Evolutionary conservation across 2,888 invertebrate genomes (phyloP).

Genomic region (Cantharis flavilabris): DNA sequence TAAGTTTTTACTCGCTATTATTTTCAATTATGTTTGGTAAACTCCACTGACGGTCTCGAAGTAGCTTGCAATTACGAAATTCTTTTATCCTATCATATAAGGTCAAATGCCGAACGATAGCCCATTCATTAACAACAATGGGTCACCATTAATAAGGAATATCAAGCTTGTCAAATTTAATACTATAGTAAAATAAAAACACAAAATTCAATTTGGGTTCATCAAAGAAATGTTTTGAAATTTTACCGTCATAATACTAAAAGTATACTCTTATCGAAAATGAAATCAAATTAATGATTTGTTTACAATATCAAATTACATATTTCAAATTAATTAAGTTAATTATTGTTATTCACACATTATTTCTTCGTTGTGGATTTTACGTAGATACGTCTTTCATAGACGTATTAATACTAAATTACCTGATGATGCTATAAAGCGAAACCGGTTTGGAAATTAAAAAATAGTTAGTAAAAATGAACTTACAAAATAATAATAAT

Average conservation of each 20-base stretch:
- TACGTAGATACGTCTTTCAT: too few species aligned
- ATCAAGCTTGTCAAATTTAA: background rate
- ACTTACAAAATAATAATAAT: too few species aligned
- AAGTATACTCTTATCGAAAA: too few species aligned
- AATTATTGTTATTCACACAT: too few species aligned
- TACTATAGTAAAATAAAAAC: background rate
- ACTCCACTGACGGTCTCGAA: background rate
- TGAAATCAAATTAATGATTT: too few species aligned
- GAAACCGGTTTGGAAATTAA: too few species aligned
- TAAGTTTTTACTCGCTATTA: slow-evolving; percentile 45
- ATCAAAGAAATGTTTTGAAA: background rate
- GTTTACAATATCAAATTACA: too few species aligned
- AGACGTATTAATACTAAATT: too few species aligned
- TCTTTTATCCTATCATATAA: background rate
- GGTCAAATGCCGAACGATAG: background rate
- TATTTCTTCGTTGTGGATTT: too few species aligned
- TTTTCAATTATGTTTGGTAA: background rate
- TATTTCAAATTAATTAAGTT: too few species aligned
- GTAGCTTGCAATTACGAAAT: background rate
- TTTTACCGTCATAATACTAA: background rate
- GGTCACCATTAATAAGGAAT: background rate
- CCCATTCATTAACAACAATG: background rate
- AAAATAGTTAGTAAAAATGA: too few species aligned
- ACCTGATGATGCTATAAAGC: too few species aligned
- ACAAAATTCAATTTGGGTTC: background rate